Conservation (phyloP, 2,113 vertebrate genomes). For the Onychostoma macrolepis region DNA sequence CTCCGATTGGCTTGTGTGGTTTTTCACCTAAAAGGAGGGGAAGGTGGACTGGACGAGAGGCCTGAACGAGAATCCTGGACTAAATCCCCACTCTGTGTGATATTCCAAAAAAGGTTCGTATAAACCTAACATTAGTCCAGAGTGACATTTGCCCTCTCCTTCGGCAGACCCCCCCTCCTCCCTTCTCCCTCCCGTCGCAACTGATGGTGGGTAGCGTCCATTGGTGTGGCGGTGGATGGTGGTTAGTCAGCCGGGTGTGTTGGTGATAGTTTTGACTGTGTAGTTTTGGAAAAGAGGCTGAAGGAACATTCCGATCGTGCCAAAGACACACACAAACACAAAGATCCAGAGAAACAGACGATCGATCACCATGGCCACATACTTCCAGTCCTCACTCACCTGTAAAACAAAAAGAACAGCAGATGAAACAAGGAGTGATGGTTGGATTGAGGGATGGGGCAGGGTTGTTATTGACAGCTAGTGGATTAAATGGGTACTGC, state of each 20-base stretch:
- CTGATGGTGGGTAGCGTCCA: conserved; percentile 65
- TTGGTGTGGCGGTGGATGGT: conserved; percentile 39
- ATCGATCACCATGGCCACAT: conserved; percentile 97
- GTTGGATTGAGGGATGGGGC: background rate
- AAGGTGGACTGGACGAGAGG: conserved; percentile 47
- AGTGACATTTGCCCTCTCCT: conserved; percentile 50
- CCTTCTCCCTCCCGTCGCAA: conserved; percentile 63
- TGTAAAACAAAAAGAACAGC: conserved; percentile 61
- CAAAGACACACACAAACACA: conserved; percentile 92
- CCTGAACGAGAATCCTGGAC: conserved; percentile 50
- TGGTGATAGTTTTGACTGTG: conserved; percentile 82
- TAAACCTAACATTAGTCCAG: conserved; percentile 68
- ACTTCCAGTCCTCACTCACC: conserved; percentile 99
- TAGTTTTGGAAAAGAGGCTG: conserved; percentile 98
- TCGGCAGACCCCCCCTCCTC: conserved; percentile 40
- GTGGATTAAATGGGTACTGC: too few relatives aligned
- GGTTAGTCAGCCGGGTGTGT: conserved; percentile 73
- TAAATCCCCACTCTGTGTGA: conserved; percentile 30
- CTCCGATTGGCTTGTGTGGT: conserved; percentile 53
- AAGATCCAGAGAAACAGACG: conserved; percentile 98
- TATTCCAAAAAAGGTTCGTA: conserved; percentile 64
- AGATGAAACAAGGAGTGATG: background rate
- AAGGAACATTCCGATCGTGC: conserved; percentile 94
- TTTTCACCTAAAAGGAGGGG: conserved; percentile 52
- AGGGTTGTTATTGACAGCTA: background rate